Conservation (phyloP, 2,888 invertebrate genomes). For the Aleiodes leptofemur region DNA sequence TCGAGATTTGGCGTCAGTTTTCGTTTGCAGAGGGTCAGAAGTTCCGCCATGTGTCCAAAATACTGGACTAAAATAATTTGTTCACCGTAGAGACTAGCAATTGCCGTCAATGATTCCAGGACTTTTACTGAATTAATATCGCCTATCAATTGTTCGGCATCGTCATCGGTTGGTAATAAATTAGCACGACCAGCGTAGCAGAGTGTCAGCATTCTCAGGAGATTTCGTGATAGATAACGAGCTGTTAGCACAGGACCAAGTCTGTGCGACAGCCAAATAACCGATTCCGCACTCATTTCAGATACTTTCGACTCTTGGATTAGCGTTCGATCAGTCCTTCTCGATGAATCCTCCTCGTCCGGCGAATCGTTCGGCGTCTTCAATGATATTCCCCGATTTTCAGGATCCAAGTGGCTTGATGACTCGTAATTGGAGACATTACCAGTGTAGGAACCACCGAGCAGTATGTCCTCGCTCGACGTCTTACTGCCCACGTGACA, state of each 20-base stretch:
- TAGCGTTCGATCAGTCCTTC: conserved; percentile 39
- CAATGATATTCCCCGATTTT: conserved; percentile 43
- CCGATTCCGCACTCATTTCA: conserved; percentile 90
- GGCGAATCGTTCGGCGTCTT: conserved; percentile 38
- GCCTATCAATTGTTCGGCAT: conserved; percentile 82
- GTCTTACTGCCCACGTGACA: conserved; percentile 81
- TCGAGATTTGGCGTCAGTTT: conserved; percentile 90
- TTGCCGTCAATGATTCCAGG: conserved; percentile 91
- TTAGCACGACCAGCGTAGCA: conserved; percentile 94
- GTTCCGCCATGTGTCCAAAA: conserved; percentile 91
- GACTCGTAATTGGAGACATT: conserved; percentile 30
- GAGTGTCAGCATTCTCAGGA: conserved; percentile 94
- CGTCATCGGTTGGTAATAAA: conserved; percentile 76
- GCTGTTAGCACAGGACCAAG: conserved; percentile 96
- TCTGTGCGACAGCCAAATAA: conserved; percentile 94
- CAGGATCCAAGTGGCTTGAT: conserved; percentile 33
- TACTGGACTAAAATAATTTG: conserved; percentile 92
- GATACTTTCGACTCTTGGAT: conserved; percentile 80
- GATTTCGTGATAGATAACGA: conserved; percentile 91
- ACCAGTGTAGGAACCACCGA: conserved; percentile 54
- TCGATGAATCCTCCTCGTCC: conserved; percentile 40
- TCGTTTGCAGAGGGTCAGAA: conserved; percentile 87
- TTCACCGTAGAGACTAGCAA: conserved; percentile 93
- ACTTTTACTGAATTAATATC: conserved; percentile 91
- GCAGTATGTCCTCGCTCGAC: conserved; percentile 69